phyloP scores from a whole-genome alignment of 1,140 invertebrate species.

The Ladona fulva region DNA sequence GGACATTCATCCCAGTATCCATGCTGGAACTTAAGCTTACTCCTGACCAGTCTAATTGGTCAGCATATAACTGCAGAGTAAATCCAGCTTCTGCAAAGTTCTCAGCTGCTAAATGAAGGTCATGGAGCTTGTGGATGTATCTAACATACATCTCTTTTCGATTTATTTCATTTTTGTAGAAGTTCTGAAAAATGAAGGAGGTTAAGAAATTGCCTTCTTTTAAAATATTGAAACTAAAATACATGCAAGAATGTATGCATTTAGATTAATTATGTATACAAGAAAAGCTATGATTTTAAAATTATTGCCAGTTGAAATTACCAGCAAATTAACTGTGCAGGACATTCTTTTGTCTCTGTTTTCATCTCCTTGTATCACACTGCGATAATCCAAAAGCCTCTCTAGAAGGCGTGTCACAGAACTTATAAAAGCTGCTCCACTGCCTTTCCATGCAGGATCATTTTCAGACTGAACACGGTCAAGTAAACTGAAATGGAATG shows the following conservation, averaged over 20 bases:
- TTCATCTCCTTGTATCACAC: constrained; percentile 84
- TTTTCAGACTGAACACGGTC: constrained; percentile 70
- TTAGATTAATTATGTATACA: neutral
- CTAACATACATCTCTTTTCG: constrained; percentile 93
- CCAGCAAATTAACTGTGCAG: constrained; percentile 91
- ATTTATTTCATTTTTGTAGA: constrained; percentile 94
- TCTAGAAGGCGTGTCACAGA: constrained; percentile 84
- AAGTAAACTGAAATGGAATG: constrained; percentile 53
- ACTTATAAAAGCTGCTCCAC: constrained; percentile 80
- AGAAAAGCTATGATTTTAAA: constrained; percentile 17
- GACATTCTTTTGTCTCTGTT: constrained; percentile 92
- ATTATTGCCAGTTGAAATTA: constrained; percentile 33
- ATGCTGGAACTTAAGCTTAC: neutral
- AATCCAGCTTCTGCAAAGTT: constrained; percentile 95
- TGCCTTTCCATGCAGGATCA: constrained; percentile 80
- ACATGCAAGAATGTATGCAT: neutral
- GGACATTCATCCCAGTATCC: constrained; percentile 23
- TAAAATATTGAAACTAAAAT: neutral
- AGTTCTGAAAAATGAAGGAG: constrained; percentile 60
- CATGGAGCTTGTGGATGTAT: constrained; percentile 94
- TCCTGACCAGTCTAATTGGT: constrained; percentile 74
- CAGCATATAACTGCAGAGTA: constrained; percentile 87
- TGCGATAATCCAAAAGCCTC: constrained; percentile 81
- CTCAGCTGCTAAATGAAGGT: constrained; percentile 84
- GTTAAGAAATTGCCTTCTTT: neutral